These are phyloP conservation scores for Drosophila aff. DNA, from an alignment of 1,140 invertebrate species.

Conservation along the genomic window DNA sequence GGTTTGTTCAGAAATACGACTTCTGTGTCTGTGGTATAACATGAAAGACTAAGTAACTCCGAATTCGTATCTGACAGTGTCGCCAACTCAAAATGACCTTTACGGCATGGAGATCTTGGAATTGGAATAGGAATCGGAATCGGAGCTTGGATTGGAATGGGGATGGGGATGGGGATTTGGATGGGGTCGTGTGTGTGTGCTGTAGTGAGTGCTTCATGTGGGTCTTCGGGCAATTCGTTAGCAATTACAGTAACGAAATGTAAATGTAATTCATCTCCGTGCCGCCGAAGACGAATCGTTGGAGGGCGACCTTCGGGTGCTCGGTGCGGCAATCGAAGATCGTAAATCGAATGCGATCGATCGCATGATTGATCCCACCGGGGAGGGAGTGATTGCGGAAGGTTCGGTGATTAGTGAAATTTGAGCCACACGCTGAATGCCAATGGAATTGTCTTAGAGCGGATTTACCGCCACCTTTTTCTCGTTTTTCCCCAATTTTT, in stretches of 20 bases:
- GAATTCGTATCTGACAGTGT: constrained; percentile 24
- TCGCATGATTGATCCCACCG: constrained; percentile 44
- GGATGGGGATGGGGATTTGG: background rate
- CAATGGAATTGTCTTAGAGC: constrained; percentile 73
- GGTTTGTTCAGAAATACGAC: constrained; percentile 23
- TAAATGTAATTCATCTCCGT: constrained; percentile 75
- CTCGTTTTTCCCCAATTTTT: constrained; percentile 26
- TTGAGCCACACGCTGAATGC: constrained; percentile 70
- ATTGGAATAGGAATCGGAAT: constrained; percentile 3
- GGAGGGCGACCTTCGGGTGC: constrained; percentile 56
- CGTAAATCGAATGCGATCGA: constrained; percentile 51
- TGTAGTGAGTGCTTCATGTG: constrained; percentile 7
- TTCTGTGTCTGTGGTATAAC: constrained; percentile 17
- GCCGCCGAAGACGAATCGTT: constrained; percentile 52
- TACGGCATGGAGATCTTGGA: constrained; percentile 24
- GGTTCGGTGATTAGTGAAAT: constrained; percentile 69
- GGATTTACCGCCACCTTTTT: constrained; percentile 59
- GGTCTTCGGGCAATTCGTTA: constrained; percentile 51
- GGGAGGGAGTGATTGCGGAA: constrained; percentile 34
- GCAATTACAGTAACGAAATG: constrained; percentile 67
- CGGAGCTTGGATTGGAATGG: background rate
- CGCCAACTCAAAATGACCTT: constrained; percentile 39
- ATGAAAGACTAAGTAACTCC: constrained; percentile 28
- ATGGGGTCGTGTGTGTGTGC: constrained; percentile 1
- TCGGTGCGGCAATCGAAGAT: constrained; percentile 27